Evolutionary conservation across 1,140 invertebrate species (phyloP), one percentile per base, ranked within the genome.

Genomic region (Eurosta solidaginis): DNA sequence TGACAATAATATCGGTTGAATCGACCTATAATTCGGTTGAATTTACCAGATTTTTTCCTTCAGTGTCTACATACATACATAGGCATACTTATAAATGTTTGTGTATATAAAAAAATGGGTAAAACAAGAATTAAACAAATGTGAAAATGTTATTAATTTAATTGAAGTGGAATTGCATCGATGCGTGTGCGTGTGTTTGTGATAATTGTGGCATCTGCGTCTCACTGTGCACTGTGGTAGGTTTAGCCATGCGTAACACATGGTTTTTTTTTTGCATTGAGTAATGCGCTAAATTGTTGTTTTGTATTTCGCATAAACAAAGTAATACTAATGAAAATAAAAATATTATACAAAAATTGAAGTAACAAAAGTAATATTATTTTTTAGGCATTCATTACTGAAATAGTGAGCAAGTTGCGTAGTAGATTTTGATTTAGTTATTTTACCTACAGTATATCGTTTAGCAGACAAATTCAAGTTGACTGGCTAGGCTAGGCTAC

Each of bases 131-230:
- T 42, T 68, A 68, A 68, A 68, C 33, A 68, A 63, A 63, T 36
- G 29, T 63, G 10, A 63, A 63, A 68, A 68, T n/a, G 40, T 68
- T 68, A 68, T 9, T 68, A 68, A 68, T 68, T 68, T 68, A 68
- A 68, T 68, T 68, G 59, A 68, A 68, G 59, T 68, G 59, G 36
- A 36, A 68, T 22, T 59, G 6, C 17, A 29, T 59, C 54, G 45
- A 0, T 49, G 17, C 45, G 45, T 49, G 2, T 49, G 45, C 4
- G 17, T 49, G 9, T 49, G 6, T 52, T 7, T 52, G 20, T n/a
- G n/a, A n/a, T n/a, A n/a, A 6, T 5, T 52, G 49, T 7, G 5
- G 29, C 54, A 63, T 25, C 27, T 63, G 33, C 22, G 54, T 14
- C 5, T 63, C 29, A 1, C 29, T 63, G 29, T 63, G 59, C 33